phyloP scores from a whole-genome alignment of 2,113 vertebrate species.

The Etia nguti region DNA sequence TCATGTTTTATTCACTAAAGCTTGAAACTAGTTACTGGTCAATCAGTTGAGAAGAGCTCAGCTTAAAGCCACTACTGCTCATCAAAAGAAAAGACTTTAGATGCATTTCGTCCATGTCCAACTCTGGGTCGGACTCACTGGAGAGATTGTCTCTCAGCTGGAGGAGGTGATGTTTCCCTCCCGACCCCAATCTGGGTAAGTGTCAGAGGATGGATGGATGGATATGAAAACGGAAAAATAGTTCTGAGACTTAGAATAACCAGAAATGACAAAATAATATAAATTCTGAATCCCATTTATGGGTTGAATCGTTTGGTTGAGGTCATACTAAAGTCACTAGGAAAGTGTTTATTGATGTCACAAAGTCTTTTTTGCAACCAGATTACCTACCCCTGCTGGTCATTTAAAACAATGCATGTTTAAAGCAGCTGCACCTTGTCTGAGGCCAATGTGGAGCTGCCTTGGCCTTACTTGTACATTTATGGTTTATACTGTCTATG shows the following conservation, averaged over 20 bases:
- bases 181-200: not conserved
- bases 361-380: not conserved
- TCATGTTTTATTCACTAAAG: not conserved
- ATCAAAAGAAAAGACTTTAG: not conserved
- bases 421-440: not conserved
- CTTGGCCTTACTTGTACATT: not conserved
- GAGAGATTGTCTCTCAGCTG: too few species aligned
- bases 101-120: not conserved
- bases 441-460: not conserved
- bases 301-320: not conserved
- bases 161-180: not conserved
- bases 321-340: not conserved
- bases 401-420: not conserved
- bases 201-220: not conserved
- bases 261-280: not conserved
- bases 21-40: not conserved
- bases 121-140: not conserved
- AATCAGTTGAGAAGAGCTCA: not conserved
- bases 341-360: not conserved
- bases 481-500: not conserved
- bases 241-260: not conserved
- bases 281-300: not conserved
- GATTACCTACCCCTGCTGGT: not conserved
- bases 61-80: not conserved
- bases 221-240: not conserved